phyloP scores from a whole-genome alignment of 1,140 invertebrate genomes.

The Apis florea region DNA sequence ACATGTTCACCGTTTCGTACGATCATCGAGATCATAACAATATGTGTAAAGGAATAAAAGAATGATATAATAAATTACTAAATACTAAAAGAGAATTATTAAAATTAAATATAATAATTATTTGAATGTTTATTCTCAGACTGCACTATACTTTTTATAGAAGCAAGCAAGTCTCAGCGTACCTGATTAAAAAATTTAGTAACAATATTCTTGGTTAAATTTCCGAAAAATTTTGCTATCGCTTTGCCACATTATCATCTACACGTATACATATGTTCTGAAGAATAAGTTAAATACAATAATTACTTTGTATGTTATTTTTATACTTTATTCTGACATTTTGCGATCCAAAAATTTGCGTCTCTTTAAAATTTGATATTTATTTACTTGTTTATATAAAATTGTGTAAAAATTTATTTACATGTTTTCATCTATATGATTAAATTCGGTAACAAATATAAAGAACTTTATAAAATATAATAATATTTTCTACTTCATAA shows the following conservation, averaged over 20 bases:
- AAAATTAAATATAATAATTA: constrained; percentile 34
- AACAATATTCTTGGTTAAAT: background rate
- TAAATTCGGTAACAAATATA: background rate
- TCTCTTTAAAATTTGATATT: background rate
- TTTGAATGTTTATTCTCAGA: constrained; percentile 27
- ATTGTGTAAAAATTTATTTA: background rate
- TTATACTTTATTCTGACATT: background rate
- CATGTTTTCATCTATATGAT: background rate
- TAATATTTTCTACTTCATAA: background rate
- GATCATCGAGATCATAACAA: constrained; percentile 72
- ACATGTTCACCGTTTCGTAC: constrained; percentile 76
- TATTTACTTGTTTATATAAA: too few species aligned
- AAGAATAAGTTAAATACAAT: background rate
- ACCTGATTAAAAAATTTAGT: background rate
- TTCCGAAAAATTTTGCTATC: background rate
- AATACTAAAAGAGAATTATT: constrained; percentile 63
- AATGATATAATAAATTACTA: constrained; percentile 76
- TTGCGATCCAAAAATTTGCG: background rate
- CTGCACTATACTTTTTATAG: background rate
- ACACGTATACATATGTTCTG: background rate
- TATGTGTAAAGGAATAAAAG: constrained; percentile 73
- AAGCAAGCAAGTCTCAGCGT: background rate
- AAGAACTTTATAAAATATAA: background rate
- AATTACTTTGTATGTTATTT: background rate
- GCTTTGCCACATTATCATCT: constrained; percentile 1